These are phyloP conservation scores for Cervus canadensis DNA, from an alignment of 2,113 vertebrate species.

Conservation along the genomic window DNA sequence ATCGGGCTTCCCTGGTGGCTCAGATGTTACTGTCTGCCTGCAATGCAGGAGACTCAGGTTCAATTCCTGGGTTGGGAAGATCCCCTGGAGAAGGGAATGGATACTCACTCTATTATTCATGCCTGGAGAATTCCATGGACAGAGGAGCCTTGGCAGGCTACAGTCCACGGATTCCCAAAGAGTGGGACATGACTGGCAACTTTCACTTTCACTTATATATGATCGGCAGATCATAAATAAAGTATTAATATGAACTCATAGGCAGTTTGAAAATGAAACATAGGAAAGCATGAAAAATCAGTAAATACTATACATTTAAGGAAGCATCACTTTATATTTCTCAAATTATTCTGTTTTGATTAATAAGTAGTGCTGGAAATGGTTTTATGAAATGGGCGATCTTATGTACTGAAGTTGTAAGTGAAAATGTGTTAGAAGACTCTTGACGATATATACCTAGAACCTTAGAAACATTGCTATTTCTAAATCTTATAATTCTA, in stretches of 20 bases:
- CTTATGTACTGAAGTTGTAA: background rate
- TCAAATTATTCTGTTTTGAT: background rate
- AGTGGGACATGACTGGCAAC: background rate
- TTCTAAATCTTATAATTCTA: background rate
- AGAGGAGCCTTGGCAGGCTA: background rate
- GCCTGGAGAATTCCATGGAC: background rate
- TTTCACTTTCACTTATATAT: background rate
- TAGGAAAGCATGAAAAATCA: background rate
- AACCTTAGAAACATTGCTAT: background rate
- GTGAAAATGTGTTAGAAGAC: background rate
- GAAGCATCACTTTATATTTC: background rate
- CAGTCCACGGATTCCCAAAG: background rate
- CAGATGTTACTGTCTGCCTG: background rate
- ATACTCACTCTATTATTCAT: background rate
- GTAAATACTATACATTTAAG: background rate
- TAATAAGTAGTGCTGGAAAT: background rate
- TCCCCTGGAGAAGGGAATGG: background rate
- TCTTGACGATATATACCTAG: background rate
- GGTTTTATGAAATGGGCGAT: background rate
- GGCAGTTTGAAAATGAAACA: background rate
- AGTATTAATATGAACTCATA: background rate
- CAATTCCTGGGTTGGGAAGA: background rate
- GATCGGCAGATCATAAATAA: background rate
- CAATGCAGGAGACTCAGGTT: background rate
- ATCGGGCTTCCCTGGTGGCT: background rate